Base-by-base conservation (phyloP, 2,888 invertebrate genomes). In the Ochropleura leucogaster region DNA sequence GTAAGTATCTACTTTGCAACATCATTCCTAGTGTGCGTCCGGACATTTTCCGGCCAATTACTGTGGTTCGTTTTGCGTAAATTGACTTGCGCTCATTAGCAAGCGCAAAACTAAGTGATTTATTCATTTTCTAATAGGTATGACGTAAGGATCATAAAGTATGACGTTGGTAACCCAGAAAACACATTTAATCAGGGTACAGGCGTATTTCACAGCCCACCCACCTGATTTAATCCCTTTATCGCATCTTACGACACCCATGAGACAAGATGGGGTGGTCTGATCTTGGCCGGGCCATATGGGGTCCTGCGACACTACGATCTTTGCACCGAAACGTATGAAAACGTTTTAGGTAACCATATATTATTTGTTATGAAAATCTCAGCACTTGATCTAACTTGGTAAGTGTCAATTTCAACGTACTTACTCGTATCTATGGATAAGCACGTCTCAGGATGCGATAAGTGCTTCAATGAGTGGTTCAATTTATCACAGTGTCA, bases 401-500 rank as follows among this genome's bases (percentile, higher is more conserved):
- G 16, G 53, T 60, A 74, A 82, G 79, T 76, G 70, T 84, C 80
- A 81, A 87, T 85, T 79, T 80, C 71, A 79, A 73, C 75, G 69
- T 77, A 74, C 62, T 74, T 81, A 70, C 51, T 64, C 64, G 73
- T 72, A 64, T 78, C 42, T 65, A 69, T 68, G 77, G 87, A 86
- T 82, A 79, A 78, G 68, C 63, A 60, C 73, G 72, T 79, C 77
- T 80, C 62, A 76, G 75, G 76, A 80, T 79, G 75, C 81, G 83
- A 80, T 85, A 87, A 87, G 83, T 85, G 83, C 83, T 78, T 74
- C 84, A 86, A 83, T 85, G 85, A 88, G 85, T 86, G 85, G 79
- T 68, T 79, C 85, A 79, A 87, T 89, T 87, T 86, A 86, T 88
- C 88, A 84, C 85, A 79, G 78, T 87, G 87, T 85, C 87, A 87